These are phyloP conservation scores for Odontomyia ornata DNA, from an alignment of 2,888 invertebrate species.

Conservation along the genomic window DNA sequence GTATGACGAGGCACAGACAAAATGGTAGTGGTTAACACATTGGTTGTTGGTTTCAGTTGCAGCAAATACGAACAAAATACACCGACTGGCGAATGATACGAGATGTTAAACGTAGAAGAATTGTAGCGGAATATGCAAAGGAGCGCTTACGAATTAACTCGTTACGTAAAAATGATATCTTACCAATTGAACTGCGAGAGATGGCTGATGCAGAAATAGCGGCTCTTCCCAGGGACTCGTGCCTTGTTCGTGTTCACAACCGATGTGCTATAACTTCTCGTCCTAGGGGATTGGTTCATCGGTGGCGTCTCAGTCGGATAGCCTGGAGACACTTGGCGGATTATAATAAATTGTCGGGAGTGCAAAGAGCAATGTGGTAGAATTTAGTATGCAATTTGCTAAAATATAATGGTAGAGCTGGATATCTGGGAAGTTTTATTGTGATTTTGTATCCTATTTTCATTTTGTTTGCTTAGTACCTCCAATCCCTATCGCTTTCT, in stretches of 20 bases:
- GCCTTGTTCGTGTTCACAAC: slow-evolving; percentile 71
- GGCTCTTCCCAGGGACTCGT: slow-evolving; percentile 80
- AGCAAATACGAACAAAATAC: slow-evolving; percentile 80
- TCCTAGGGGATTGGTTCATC: slow-evolving; percentile 78
- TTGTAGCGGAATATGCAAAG: slow-evolving; percentile 77
- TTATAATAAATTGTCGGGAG: slow-evolving; percentile 90
- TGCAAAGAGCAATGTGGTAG: slow-evolving; percentile 93
- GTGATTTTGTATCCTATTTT: too few relatives aligned
- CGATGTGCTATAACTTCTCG: slow-evolving; percentile 92
- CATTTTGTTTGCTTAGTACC: too few relatives aligned
- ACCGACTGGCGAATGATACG: slow-evolving; percentile 85
- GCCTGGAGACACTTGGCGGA: slow-evolving; percentile 92
- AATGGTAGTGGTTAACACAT: slow-evolving; percentile 34
- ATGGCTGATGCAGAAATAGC: slow-evolving; percentile 79
- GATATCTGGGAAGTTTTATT: too few relatives aligned
- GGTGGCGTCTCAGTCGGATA: slow-evolving; percentile 90
- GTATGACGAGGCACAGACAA: neutral
- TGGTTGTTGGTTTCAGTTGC: slow-evolving; percentile 65
- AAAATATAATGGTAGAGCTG: neutral
- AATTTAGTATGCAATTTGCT: neutral
- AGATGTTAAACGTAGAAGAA: slow-evolving; percentile 84
- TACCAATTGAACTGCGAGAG: slow-evolving; percentile 84
- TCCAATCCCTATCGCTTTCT: too few relatives aligned
- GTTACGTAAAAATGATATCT: slow-evolving; percentile 82
- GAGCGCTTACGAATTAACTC: slow-evolving; percentile 83